Conservation (phyloP, 2,113 vertebrate genomes). For the Ursus arctos region DNA sequence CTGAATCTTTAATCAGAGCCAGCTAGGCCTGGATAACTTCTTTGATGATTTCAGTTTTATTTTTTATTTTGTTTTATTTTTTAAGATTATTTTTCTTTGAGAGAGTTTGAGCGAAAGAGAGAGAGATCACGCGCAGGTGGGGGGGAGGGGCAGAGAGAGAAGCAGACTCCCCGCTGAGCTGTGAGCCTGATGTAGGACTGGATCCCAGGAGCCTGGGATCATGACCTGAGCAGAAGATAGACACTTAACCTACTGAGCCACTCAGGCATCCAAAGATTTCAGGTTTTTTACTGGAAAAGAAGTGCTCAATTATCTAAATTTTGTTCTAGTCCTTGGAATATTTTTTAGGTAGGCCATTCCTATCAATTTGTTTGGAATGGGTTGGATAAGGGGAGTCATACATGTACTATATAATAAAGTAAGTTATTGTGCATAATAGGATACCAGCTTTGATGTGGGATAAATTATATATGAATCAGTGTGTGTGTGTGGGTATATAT, state of each 20-base stretch:
- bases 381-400: background rate
- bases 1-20: background rate
- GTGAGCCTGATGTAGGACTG: background rate
- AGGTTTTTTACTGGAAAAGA: background rate
- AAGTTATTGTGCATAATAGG: background rate
- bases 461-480: background rate
- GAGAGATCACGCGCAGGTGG: background rate
- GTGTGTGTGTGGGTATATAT: background rate
- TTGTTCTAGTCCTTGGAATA: background rate
- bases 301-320: background rate
- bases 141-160: background rate
- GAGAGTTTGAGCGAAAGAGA: background rate
- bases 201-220: background rate
- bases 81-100: background rate
- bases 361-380: background rate
- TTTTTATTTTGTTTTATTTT: background rate
- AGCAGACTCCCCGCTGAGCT: background rate
- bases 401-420: background rate
- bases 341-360: background rate
- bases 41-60: background rate
- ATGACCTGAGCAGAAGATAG: background rate
- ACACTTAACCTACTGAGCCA: background rate
- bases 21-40: background rate
- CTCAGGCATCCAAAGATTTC: background rate
- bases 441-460: background rate